Percentiles rank a stretch among this genome's conserved stretches.
phyloP scores from a whole-genome alignment of 2,888 invertebrate species.

The Opisthograptis luteolata region DNA sequence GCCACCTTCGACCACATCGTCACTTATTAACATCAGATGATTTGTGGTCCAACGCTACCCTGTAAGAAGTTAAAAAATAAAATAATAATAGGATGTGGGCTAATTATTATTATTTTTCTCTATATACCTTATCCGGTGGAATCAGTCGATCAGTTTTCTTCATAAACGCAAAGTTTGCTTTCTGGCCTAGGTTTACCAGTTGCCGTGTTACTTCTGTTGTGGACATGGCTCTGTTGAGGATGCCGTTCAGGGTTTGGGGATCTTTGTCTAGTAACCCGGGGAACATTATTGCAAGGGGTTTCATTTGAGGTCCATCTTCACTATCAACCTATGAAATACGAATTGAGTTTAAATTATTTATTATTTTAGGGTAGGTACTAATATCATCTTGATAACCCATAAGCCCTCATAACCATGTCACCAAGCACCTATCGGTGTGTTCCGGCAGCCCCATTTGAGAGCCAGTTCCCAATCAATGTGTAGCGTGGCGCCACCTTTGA shows the following conservation, averaged over 20 bases:
- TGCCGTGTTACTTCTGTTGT: conserved; percentile 75
- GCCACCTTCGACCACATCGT: too few relatives aligned
- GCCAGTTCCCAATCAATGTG: too few relatives aligned
- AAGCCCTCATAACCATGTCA: too few relatives aligned
- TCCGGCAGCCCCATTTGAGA: too few relatives aligned
- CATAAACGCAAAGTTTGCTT: conserved; percentile 73
- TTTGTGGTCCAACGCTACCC: too few relatives aligned
- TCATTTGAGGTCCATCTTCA: conserved; percentile 64
- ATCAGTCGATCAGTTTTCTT: conserved; percentile 71
- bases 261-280: conserved; percentile 68
- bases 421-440: too few relatives aligned
- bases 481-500: too few relatives aligned
- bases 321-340: conserved; percentile 59
- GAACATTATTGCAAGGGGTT: conserved; percentile 72
- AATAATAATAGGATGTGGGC: too few relatives aligned
- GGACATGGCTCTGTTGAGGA: conserved; percentile 69
- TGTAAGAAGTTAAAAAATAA: too few relatives aligned
- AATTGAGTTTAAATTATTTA: too few relatives aligned
- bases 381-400: background rate
- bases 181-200: conserved; percentile 69
- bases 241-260: conserved; percentile 64
- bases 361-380: conserved; percentile 9
- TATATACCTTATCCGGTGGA: conserved; percentile 63
- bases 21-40: too few relatives aligned
- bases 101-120: background rate